Conservation (phyloP, 2,113 vertebrate genomes). For the Sinocyclocheilus grahami region DNA sequence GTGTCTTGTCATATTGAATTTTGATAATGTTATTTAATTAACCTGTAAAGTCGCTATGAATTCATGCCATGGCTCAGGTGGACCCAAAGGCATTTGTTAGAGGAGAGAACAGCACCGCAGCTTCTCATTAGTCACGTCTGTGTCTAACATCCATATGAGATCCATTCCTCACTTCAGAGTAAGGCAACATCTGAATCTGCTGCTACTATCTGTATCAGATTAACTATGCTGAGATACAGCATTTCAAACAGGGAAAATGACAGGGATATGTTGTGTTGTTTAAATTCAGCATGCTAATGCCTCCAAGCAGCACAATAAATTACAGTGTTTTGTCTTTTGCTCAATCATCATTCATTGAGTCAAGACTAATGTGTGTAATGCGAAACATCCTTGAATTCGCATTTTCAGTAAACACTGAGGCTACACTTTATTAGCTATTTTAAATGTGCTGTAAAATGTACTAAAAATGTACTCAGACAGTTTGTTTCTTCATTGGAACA, state of each 20-base stretch:
- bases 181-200: neutral
- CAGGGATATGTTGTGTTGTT: neutral
- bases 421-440: neutral
- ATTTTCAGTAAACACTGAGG: neutral
- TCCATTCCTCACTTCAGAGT: constrained; percentile 8
- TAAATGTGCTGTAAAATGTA: neutral
- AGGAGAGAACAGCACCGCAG: constrained; percentile 20
- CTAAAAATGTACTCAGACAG: no score
- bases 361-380: neutral
- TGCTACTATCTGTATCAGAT: neutral
- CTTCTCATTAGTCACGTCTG: constrained; percentile 16
- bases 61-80: constrained; percentile 32
- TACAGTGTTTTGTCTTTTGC: neutral
- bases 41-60: constrained; percentile 19
- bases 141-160: constrained; percentile 11
- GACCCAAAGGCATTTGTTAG: constrained; percentile 44
- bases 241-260: constrained; percentile 5
- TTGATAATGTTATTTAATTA: constrained; percentile 25
- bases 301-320: neutral
- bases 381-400: neutral
- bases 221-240: neutral
- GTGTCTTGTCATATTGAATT: constrained; percentile 6
- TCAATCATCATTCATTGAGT: neutral
- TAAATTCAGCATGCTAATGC: neutral
- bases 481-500: neutral